Conservation (phyloP, 2,888 invertebrate species). For the Agonopterix heracliana region DNA sequence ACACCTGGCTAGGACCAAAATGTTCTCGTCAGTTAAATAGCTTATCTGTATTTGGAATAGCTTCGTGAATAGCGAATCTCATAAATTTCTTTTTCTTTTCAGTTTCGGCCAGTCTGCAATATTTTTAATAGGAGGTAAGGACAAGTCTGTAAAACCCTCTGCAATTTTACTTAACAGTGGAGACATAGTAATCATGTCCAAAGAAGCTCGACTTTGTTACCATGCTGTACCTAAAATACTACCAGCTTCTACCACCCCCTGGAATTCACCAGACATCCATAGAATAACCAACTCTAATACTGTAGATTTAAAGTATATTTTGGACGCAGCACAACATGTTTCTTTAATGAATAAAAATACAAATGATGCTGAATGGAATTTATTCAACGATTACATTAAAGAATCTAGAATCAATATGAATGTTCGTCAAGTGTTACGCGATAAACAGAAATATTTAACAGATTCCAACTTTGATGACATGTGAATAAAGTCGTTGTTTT, state of each 20-base stretch:
- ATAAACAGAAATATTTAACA: constrained; percentile 67
- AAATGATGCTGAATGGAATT: constrained; percentile 61
- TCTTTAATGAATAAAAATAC: constrained; percentile 32
- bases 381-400: constrained; percentile 77
- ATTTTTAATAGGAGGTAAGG: constrained; percentile 92
- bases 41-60: too few species aligned
- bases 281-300: constrained; percentile 5
- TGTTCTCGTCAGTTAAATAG: too few species aligned
- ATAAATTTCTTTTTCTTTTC: constrained; percentile 27
- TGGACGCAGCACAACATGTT: constrained; percentile 25
- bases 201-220: constrained; percentile 88
- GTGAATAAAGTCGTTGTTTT: too few species aligned
- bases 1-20: too few species aligned
- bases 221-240: constrained; percentile 96
- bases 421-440: constrained; percentile 90
- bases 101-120: constrained; percentile 97
- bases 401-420: constrained; percentile 94
- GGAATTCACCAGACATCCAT: constrained; percentile 44
- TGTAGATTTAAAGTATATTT: constrained; percentile 36
- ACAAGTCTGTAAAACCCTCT: constrained; percentile 79
- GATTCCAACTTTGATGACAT: constrained; percentile 27
- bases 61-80: too few species aligned
- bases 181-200: constrained; percentile 94
- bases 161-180: constrained; percentile 90
- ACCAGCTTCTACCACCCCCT: constrained; percentile 58